Evolutionary conservation across 2,888 invertebrate species (phyloP).

Genomic region (Orgyia antiqua): DNA sequence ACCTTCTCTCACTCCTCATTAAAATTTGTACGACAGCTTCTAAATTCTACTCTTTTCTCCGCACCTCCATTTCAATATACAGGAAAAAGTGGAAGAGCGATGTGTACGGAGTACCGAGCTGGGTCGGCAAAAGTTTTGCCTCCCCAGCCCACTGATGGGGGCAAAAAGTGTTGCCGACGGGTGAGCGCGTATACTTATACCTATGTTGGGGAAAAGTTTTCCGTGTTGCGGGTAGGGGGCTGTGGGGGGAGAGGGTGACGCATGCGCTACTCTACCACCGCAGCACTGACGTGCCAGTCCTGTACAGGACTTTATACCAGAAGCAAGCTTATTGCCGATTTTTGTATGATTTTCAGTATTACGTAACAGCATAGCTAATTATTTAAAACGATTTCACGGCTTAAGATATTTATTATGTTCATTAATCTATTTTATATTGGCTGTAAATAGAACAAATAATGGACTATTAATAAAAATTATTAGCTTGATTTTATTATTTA

Average conservation of each 20-base stretch:
- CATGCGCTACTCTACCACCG: slow-evolving; percentile 57
- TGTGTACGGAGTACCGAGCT: slow-evolving; percentile 71
- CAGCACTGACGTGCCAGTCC: slow-evolving; percentile 68
- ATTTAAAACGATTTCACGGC: slow-evolving; percentile 3
- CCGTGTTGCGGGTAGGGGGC: slow-evolving; percentile 72
- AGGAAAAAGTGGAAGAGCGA: slow-evolving; percentile 78
- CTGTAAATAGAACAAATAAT: no score
- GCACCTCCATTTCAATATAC: slow-evolving; percentile 78
- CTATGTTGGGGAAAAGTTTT: slow-evolving; percentile 77
- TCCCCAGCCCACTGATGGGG: slow-evolving; percentile 60
- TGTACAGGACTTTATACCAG: slow-evolving; percentile 46
- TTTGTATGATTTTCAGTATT: slow-evolving; percentile 26
- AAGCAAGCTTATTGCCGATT: slow-evolving; percentile 36
- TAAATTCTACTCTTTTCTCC: slow-evolving; percentile 78
- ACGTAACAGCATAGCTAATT: slow-evolving; percentile 37
- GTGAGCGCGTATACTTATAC: slow-evolving; percentile 67
- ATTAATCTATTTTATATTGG: no score
- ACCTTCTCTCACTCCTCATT: slow-evolving; percentile 70
- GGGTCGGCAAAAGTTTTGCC: slow-evolving; percentile 74
- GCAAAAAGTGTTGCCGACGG: slow-evolving; percentile 77
- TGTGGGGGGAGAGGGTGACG: slow-evolving; percentile 46
- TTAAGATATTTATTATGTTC: no score
- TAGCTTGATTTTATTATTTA: no score
- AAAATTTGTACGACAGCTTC: slow-evolving; percentile 76
- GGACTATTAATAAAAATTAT: no score